Percentiles rank a stretch among this genome's conserved stretches.
Evolutionary conservation across 2,113 vertebrate species (phyloP).

Genomic region (Nibea albiflora): DNA sequence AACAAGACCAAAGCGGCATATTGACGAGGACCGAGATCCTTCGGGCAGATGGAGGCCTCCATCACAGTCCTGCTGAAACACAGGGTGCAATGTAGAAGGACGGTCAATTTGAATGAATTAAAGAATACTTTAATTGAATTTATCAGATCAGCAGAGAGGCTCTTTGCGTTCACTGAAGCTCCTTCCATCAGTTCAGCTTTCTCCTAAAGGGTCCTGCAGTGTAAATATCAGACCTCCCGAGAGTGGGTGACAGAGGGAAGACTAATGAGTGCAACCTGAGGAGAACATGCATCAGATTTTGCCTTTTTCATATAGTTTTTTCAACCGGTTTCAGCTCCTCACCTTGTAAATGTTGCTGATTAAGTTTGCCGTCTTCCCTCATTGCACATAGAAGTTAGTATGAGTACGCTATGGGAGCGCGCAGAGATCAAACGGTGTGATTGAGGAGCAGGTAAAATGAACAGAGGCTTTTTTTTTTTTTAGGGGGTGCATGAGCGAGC

Average conservation of each 20-base stretch:
- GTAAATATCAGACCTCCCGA: background rate
- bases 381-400: conserved; percentile 19
- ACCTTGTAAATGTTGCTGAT: background rate
- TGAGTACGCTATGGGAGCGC: background rate
- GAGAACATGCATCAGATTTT: too few species aligned
- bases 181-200: background rate
- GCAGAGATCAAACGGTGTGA: conserved; percentile 10
- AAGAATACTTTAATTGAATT: background rate
- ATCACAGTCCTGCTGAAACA: background rate
- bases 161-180: background rate
- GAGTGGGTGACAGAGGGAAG: background rate
- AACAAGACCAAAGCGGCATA: background rate
- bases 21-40: background rate
- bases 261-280: too few species aligned
- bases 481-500: conserved; percentile 71
- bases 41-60: background rate
- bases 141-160: background rate
- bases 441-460: conserved; percentile 41
- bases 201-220: background rate
- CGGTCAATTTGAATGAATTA: too few species aligned
- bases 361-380: background rate
- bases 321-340: too few species aligned
- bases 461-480: conserved; percentile 45
- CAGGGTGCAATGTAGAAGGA: background rate
- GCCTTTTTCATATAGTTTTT: too few species aligned